Base-by-base conservation (phyloP, 2,888 invertebrate genomes). In the Netelia melanura region DNA sequence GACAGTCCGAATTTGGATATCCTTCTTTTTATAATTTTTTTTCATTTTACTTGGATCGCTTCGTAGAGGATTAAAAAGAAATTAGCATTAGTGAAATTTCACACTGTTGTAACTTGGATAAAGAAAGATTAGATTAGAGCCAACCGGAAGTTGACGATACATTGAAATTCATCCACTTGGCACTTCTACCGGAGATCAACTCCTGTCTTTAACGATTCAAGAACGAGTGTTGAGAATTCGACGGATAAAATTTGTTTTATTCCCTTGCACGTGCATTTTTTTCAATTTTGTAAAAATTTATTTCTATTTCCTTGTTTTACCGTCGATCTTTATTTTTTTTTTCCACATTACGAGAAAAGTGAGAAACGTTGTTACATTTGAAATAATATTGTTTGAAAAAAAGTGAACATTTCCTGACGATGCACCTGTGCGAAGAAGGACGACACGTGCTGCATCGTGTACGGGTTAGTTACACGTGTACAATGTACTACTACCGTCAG, bases 371-470 rank as follows among this genome's bases (percentile, higher is more conserved):
- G 44, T 54, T 52, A 48, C 48, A 25, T 52, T 43, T 23, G 25
- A 68, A 72, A 43, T 72, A n/a, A 43, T 54, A 72, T 48, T 14
- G 43, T 10, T 30, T 2, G 65, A 58, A 48, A 56, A 64, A 54
- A 71, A 71, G 25, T 23, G 25, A 68, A 44, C 71, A 52, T 48
- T 82, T 77, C 76, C 81, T 71, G 65, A 71, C n/a, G 54, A 82
- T 65, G 65, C 81, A 82, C 81, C 83, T 83, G 78, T 67, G 72
- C 58, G 54, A 38, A 17, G 23, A 54, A 44, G 17, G 10, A 10
- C 61, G 17, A 44, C 83, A 83, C 83, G 83, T 83, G 83, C 67
- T 56, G 44, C 65, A 30, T 38, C 3, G 52, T n/a, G 44, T 43
- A 72, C 65, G 44, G 44, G 58, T 67, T 56, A 11, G 38, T 21